Base-by-base conservation (phyloP, 1,140 invertebrate genomes). In the Lasioglossum albipes region DNA sequence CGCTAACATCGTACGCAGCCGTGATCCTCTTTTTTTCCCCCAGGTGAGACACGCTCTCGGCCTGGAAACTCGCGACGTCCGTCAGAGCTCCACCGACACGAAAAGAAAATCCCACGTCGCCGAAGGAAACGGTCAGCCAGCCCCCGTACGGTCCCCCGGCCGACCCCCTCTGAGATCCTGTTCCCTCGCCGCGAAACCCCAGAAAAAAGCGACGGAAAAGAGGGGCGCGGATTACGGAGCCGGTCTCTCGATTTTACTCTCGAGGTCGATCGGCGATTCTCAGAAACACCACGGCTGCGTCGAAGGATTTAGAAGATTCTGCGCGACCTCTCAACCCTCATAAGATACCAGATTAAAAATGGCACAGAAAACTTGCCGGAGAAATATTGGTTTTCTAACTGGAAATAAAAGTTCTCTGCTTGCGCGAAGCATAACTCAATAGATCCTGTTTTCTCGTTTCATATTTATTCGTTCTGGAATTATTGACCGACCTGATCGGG, bases 221-320 rank as follows among this genome's bases (percentile, higher is more conserved):
- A 36, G 36, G 13, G 16, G 31, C 59, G 71, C 59, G 65, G 52
- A 75, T 42, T 27, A 49, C 18, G 27, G 4, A 74, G 61, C 65
- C 69, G 22, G 57, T 66, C 49, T 77, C 65, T 36, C 36, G 64
- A 83, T 86, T 86, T 86, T 81, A 85, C 85, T 81, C 83, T 83
- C 84, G 76, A 85, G 83, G 83, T 86, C 79, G 81, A 81, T 85
- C 62, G 54, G 13, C 13, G n/a, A 67, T 77, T 83, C 75, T 72
- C 59, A 79, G 84, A 86, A 85, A 76, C 73, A 2, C 36, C 36
- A 36, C 36, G 36, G 36, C 2, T 5, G 36, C 2, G 36, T 36
- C 36, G 36, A 36, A 36, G 36, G 36, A 36, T 36, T 36, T 36
- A 36, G 36, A 36, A 36, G 36, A 36, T 36, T 27, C 27, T 27